Evolutionary conservation across 1,140 invertebrate genomes (phyloP).

Genomic region (Bombus superbus): DNA sequence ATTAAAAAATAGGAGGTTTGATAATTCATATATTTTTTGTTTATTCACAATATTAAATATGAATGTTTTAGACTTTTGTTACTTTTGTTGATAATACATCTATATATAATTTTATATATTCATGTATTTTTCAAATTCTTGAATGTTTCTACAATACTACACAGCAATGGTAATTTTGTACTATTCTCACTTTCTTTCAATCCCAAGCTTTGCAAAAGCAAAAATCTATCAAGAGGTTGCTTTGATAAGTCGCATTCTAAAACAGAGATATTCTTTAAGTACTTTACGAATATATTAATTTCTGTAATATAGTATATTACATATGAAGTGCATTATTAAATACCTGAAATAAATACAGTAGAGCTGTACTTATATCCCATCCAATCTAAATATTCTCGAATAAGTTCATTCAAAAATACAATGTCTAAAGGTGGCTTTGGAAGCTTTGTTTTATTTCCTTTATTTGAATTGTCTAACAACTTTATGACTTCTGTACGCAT

Average conservation of each 20-base stretch:
- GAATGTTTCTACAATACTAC: slow-evolving; percentile 76
- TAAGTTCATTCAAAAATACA: slow-evolving; percentile 80
- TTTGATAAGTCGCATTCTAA: slow-evolving; percentile 79
- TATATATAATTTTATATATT: slow-evolving; percentile 32
- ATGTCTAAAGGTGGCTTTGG: slow-evolving; percentile 75
- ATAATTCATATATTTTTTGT: not conserved
- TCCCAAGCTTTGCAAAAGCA: slow-evolving; percentile 76
- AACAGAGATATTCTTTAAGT: slow-evolving; percentile 47
- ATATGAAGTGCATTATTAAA: slow-evolving; percentile 22
- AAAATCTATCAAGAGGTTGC: slow-evolving; percentile 74
- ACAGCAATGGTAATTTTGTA: slow-evolving; percentile 76
- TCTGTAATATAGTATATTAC: not conserved
- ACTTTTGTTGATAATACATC: not conserved
- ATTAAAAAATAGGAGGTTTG: not conserved
- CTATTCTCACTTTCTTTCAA: slow-evolving; percentile 75
- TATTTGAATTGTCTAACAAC: slow-evolving; percentile 74
- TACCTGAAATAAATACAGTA: slow-evolving; percentile 78
- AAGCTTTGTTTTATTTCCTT: slow-evolving; percentile 64
- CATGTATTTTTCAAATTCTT: slow-evolving; percentile 70
- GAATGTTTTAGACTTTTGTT: not conserved
- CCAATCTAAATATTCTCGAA: slow-evolving; percentile 82
- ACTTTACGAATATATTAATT: not conserved
- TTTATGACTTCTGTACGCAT: slow-evolving; percentile 80
- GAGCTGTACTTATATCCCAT: slow-evolving; percentile 81
- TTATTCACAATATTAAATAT: slow-evolving; percentile 3